Conservation (phyloP, 2,888 invertebrate genomes). For the Sinotaia quadrata region DNA sequence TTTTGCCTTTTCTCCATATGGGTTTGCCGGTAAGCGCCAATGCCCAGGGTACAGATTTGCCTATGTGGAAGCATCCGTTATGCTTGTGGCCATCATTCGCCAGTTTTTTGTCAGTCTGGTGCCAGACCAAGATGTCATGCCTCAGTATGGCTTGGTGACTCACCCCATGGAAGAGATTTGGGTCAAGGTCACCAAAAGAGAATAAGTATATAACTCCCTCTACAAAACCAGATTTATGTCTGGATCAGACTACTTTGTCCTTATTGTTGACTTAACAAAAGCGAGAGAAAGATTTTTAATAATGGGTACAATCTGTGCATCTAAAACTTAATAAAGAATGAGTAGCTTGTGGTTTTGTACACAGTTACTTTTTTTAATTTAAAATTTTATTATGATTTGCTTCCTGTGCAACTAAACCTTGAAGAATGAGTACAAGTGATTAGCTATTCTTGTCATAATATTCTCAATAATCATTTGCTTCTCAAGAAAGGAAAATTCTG, state of each 20-base stretch:
- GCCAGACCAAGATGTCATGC: slow-evolving; percentile 66
- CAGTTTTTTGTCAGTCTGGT: slow-evolving; percentile 65
- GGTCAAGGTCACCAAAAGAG: slow-evolving; percentile 60
- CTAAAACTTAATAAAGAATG: too few species aligned
- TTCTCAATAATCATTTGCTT: too few species aligned
- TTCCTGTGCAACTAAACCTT: too few species aligned
- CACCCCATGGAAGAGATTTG: slow-evolving; percentile 68
- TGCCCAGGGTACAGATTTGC: slow-evolving; percentile 65
- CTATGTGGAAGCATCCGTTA: slow-evolving; percentile 57
- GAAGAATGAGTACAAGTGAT: too few species aligned
- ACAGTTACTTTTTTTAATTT: too few species aligned
- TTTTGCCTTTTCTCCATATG: slow-evolving; percentile 69
- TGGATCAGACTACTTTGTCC: slow-evolving; percentile 6
- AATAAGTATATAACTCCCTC: background rate
- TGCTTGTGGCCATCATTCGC: slow-evolving; percentile 58
- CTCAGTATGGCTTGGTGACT: slow-evolving; percentile 67
- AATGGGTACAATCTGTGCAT: too few species aligned
- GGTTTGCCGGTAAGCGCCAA: slow-evolving; percentile 70
- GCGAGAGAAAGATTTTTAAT: background rate
- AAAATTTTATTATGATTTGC: too few species aligned
- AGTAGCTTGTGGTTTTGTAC: too few species aligned
- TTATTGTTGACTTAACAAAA: background rate
- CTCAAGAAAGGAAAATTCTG: too few species aligned
- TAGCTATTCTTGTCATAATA: too few species aligned
- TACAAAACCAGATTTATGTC: background rate